These are phyloP conservation scores for Colius striatus DNA, from an alignment of 2,113 vertebrate species.

Conservation along the genomic window DNA sequence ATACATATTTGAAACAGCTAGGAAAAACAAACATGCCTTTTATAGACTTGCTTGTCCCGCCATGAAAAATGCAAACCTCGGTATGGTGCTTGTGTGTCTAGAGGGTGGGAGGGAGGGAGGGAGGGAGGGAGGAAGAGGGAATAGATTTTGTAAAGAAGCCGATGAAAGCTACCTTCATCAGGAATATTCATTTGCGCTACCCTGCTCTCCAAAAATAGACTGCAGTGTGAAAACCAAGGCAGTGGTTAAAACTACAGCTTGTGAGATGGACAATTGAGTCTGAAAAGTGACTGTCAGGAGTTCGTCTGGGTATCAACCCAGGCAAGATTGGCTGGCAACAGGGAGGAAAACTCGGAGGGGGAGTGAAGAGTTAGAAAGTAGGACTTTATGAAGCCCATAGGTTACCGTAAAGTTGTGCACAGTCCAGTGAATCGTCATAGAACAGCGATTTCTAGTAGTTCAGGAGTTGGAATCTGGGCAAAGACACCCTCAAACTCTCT, in stretches of 20 bases:
- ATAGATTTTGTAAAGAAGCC: slow-evolving; percentile 41
- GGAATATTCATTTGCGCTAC: neutral
- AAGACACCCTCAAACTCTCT: neutral
- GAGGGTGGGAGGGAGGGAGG: neutral
- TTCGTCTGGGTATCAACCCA: neutral
- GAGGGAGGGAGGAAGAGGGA: neutral
- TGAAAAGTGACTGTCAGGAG: neutral
- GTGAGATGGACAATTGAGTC: neutral
- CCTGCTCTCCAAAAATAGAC: slow-evolving; percentile 5
- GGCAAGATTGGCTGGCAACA: neutral
- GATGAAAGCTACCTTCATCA: slow-evolving; percentile 48
- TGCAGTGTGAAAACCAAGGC: neutral
- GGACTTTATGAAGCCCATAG: neutral
- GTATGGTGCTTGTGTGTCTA: slow-evolving; percentile 22
- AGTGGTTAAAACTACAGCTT: neutral
- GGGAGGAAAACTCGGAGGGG: rapidly evolving
- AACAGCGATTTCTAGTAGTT: neutral
- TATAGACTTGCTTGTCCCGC: slow-evolving; percentile 48
- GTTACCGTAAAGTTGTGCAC: neutral
- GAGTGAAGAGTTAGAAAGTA: neutral
- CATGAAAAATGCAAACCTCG: slow-evolving; percentile 63
- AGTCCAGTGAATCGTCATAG: neutral
- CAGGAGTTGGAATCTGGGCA: neutral
- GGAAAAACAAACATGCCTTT: slow-evolving; percentile 65
- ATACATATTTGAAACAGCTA: slow-evolving; percentile 64